Conservation (phyloP, 2,888 invertebrate genomes). For the Cremastinae sp. region DNA sequence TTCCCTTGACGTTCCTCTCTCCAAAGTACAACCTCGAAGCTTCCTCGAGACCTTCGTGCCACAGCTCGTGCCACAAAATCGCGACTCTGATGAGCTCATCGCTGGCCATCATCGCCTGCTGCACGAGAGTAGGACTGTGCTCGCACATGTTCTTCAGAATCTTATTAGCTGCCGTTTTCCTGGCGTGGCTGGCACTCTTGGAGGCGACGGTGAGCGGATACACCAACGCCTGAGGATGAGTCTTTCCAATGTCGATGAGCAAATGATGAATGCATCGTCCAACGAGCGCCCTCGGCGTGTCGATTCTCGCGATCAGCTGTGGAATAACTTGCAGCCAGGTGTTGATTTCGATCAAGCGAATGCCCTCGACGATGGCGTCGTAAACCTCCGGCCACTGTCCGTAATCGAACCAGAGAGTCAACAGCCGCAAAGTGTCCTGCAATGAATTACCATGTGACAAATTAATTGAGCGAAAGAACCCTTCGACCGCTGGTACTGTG, state of each 20-base stretch:
- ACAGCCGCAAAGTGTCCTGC: constrained; percentile 96
- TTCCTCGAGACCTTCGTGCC: constrained; percentile 99
- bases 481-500: constrained; percentile 96
- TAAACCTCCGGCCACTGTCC: constrained; percentile 96
- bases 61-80: constrained; percentile 99
- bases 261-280: constrained; percentile 95
- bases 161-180: constrained; percentile 95
- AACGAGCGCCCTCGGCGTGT: constrained; percentile 93
- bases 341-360: constrained; percentile 96
- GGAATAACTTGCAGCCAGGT: constrained; percentile 99
- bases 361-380: constrained; percentile 95
- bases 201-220: constrained; percentile 99
- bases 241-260: constrained; percentile 97
- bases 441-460: constrained; percentile 95
- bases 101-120: constrained; percentile 97
- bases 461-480: constrained; percentile 97
- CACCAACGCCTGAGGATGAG: constrained; percentile 98
- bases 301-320: constrained; percentile 98
- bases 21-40: constrained; percentile 97
- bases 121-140: constrained; percentile 94
- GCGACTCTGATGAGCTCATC: constrained; percentile 98
- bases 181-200: constrained; percentile 92
- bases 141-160: constrained; percentile 97
- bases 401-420: constrained; percentile 99
- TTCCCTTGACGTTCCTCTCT: constrained; percentile 96